Percentiles rank a stretch among this genome's conserved stretches.
Conservation (phyloP, 2,888 invertebrate genomes). For the Anthophora plumipes region DNA sequence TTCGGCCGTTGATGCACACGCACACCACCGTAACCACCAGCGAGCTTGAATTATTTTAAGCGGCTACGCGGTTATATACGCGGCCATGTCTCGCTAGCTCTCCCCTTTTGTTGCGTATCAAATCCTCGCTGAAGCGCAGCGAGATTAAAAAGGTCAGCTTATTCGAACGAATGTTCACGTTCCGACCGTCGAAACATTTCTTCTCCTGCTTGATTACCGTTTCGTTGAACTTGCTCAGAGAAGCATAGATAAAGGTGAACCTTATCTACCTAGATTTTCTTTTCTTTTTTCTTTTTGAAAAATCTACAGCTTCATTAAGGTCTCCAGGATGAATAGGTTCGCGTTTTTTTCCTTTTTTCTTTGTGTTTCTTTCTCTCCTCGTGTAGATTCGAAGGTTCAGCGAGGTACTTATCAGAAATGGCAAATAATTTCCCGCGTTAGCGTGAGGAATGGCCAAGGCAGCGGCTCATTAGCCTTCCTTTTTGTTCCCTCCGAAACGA, state of each 20-base stretch:
- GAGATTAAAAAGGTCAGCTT: slow-evolving; percentile 19
- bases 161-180: not conserved
- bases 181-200: not conserved
- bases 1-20: slow-evolving; percentile 45
- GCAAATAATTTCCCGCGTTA: slow-evolving; percentile 68
- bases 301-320: not conserved
- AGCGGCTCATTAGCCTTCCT: slow-evolving; percentile 66
- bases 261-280: not conserved
- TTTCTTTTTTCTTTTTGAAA: not conserved
- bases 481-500: slow-evolving; percentile 69
- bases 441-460: slow-evolving; percentile 48
- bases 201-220: not conserved
- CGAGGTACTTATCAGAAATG: slow-evolving; percentile 63
- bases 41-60: slow-evolving; percentile 39
- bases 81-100: slow-evolving; percentile 19
- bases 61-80: slow-evolving; percentile 4
- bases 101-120: slow-evolving; percentile 33
- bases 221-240: not conserved
- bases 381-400: not conserved
- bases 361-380: not conserved
- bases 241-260: not conserved
- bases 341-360: not conserved
- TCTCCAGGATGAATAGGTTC: not conserved
- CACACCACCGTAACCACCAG: slow-evolving; percentile 17
- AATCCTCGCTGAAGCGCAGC: slow-evolving; percentile 26